Base-by-base conservation (phyloP, 1,140 invertebrate species). In the Drosophila mauritiana region DNA sequence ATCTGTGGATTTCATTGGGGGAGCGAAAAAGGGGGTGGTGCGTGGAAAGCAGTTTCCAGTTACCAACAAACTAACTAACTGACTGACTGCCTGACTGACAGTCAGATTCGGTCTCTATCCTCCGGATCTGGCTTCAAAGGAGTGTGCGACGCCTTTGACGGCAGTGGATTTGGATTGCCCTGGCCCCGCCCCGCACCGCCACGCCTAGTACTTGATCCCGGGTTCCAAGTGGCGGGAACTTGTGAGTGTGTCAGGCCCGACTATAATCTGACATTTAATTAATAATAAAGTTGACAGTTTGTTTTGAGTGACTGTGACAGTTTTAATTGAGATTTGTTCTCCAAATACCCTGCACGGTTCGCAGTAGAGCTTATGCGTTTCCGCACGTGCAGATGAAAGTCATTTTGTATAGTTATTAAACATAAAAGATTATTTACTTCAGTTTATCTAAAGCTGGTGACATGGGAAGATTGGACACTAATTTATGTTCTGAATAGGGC, bases 241-340 rank as follows among this genome's bases (percentile, higher is more conserved):
- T 57, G 59, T 34, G 73, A 73, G 58, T 78, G 58, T 61, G 73
- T 76, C 80, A 59, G 70, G 59, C 55, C 40, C 72, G 76, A 82
- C 72, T 90, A 90, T 90, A 90, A 90, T 90, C 86, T 86, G 86
- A 86, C 86, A 90, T 90, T 90, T 90, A 90, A 90, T 90, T 90
- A 90, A 90, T 90, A 90, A 90, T 90, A 90, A 90, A 90, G 79
- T 86, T 82, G 86, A 90, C 86, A 90, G 84, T 68, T 90, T 90
- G 86, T 90, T 86, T 79, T 90, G 82, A 90, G 82, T 82, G 75
- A 90, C 73, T 90, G 86, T 90, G 86, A 90, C 86, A 90, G 86
- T 90, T 86, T 86, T 82, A 90, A 90, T 90, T 90, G 86, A 90
- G 81, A 86, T 90, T 90, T 86, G 83, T 82, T 88, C 80, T 57